Conservation (phyloP, 2,888 invertebrate species). For the Sclerodermus sp. region DNA sequence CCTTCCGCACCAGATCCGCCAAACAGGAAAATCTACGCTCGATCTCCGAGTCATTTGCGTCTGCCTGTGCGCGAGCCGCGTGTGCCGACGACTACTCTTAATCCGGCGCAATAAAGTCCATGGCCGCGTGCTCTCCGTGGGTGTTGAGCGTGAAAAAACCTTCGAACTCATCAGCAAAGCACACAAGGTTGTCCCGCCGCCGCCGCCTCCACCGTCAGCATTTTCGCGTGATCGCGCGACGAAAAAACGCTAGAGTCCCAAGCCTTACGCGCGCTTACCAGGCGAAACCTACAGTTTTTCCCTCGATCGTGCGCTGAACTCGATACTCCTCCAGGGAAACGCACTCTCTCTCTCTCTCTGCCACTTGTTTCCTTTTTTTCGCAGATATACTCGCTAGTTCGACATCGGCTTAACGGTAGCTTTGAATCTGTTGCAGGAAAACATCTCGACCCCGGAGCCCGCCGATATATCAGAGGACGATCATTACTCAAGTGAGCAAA, state of each 20-base stretch:
- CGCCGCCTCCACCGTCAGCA: slow-evolving; percentile 12
- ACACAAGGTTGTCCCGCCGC: slow-evolving; percentile 11
- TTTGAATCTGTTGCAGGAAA: slow-evolving; percentile 66
- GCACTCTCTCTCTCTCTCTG: too few species aligned
- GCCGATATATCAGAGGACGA: slow-evolving; percentile 72
- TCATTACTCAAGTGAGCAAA: slow-evolving; percentile 68
- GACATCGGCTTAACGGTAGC: slow-evolving; percentile 7
- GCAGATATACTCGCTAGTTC: too few species aligned
- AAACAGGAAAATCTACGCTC: too few species aligned
- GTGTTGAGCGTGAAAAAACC: slow-evolving; percentile 21
- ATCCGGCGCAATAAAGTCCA: slow-evolving; percentile 38
- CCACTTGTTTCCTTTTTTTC: too few species aligned
- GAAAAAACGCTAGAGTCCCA: too few species aligned
- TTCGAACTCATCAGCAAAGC: neutral
- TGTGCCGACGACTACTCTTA: slow-evolving; percentile 22
- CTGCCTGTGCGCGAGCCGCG: too few species aligned
- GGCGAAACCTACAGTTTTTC: too few species aligned
- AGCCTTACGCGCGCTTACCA: too few species aligned
- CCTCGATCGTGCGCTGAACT: too few species aligned
- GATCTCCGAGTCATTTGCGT: neutral
- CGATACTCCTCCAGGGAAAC: too few species aligned
- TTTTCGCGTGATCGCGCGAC: too few species aligned
- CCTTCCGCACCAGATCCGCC: too few species aligned
- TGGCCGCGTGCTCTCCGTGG: slow-evolving; percentile 25
- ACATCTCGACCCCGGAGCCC: slow-evolving; percentile 69